Evolutionary conservation across 2,113 vertebrate genomes (phyloP).

Genomic region (Pelvicachromis taeniatus): DNA sequence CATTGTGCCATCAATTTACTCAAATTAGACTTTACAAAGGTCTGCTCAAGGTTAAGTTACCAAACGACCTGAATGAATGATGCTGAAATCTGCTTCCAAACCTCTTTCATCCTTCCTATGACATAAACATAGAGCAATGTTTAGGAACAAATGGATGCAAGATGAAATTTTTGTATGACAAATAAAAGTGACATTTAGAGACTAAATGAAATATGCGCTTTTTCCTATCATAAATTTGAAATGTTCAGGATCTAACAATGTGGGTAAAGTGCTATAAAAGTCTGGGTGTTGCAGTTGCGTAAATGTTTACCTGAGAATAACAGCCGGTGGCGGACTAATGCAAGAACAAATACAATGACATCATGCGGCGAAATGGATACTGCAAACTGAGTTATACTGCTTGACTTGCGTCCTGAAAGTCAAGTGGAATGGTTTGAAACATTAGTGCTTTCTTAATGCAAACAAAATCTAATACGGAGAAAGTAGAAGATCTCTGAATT

Average conservation of each 20-base stretch:
- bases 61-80: background rate
- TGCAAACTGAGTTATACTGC: background rate
- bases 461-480: conserved; percentile 50
- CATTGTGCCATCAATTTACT: background rate
- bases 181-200: background rate
- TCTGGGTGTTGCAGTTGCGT: background rate
- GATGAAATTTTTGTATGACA: background rate
- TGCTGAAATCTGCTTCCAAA: background rate
- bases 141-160: background rate
- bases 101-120: background rate
- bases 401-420: background rate
- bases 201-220: background rate
- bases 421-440: background rate
- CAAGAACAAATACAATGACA: background rate
- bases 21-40: background rate
- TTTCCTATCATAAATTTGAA: background rate
- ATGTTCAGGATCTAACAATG: background rate
- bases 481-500: background rate
- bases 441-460: conserved; percentile 18
- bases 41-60: background rate
- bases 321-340: background rate
- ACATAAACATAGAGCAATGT: background rate
- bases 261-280: background rate
- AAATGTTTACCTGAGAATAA: background rate
- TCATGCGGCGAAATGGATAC: background rate